Base-by-base conservation (phyloP, 2,113 vertebrate species). In the Myotis lucifugus region DNA sequence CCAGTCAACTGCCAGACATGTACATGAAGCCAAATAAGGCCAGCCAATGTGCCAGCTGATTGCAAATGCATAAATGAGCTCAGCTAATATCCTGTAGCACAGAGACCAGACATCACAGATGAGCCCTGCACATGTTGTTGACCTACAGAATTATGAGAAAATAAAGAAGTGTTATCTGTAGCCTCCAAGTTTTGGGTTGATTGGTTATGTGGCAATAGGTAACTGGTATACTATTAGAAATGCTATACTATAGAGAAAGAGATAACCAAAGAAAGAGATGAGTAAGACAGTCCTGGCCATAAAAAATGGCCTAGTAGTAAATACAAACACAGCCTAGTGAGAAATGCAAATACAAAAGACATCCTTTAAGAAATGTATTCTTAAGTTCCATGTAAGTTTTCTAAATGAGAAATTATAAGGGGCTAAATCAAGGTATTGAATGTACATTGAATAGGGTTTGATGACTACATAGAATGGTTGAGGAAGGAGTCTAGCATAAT, bases 1-100 rank as follows among this genome's bases (percentile, higher is more conserved):
- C 40, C 21, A 27, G 93, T 94, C 70, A 67, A 67, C 66, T 61
- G 67, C 48, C 67, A 88, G 73, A 89, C 88, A 52, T n/a, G 64
- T 14, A 69, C 74, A 74, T 19, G 40, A 86, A 67, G 56, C 87
- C 92, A 87, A 85, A 32, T 25, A 37, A 85, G 66, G 91, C 64
- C 29, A 93, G 81, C 13, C 25, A 14, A 25, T 29, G 46, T 61
- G 59, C 84, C 93, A 93, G 27, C 40, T 90, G 66, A 95, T 81
- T 29, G 34, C 70, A 93, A 46, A 74, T 54, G n/a, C 48, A 56
- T 67, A 67, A 87, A 64, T 52, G 81, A 87, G 54, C 48, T 70
- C 40, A 19, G 56, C 52, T 37, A 46, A 25, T 14, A 34, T 29
- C 13, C 11, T 0, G 0, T 1, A 56, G 13, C 9, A 17, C 78